These are phyloP conservation scores for Chelonus insularis DNA, from an alignment of 1,140 invertebrate genomes.

Conservation along the genomic window DNA sequence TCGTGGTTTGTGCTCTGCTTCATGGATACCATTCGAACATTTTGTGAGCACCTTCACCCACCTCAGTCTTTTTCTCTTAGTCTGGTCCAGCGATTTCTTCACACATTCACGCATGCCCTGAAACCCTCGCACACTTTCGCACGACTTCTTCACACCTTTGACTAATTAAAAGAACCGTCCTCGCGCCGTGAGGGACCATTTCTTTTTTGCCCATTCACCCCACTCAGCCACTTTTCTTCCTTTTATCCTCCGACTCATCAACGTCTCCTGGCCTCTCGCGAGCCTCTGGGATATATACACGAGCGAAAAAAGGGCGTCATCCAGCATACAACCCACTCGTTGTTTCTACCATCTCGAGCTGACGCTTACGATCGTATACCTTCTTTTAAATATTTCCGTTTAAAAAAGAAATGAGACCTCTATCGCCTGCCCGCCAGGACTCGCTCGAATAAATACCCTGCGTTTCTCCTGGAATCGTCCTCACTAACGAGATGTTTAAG, in stretches of 20 bases:
- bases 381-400: constrained; percentile 16
- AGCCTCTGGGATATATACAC: not conserved
- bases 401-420: not conserved
- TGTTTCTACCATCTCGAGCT: constrained; percentile 5
- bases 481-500: constrained; percentile 28
- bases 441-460: constrained; percentile 24
- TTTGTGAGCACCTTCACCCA: constrained; percentile 2
- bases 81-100: constrained; percentile 4
- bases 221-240: constrained; percentile 13
- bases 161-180: constrained; percentile 52
- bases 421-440: constrained; percentile 9
- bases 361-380: constrained; percentile 9
- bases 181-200: constrained; percentile 19
- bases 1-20: not conserved
- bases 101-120: constrained; percentile 32
- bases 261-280: not conserved
- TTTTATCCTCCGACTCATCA: constrained; percentile 26
- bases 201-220: constrained; percentile 26
- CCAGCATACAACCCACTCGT: not conserved
- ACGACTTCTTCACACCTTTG: constrained; percentile 51
- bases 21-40: constrained; percentile 11
- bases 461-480: constrained; percentile 14
- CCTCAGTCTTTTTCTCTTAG: not conserved
- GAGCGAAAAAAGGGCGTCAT: constrained; percentile 15
- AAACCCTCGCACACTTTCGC: constrained; percentile 36